A percentile compares a stretch with the other conserved stretches of the same genome.
Conservation (phyloP, 2,113 vertebrate species). For the Columba janthina region DNA sequence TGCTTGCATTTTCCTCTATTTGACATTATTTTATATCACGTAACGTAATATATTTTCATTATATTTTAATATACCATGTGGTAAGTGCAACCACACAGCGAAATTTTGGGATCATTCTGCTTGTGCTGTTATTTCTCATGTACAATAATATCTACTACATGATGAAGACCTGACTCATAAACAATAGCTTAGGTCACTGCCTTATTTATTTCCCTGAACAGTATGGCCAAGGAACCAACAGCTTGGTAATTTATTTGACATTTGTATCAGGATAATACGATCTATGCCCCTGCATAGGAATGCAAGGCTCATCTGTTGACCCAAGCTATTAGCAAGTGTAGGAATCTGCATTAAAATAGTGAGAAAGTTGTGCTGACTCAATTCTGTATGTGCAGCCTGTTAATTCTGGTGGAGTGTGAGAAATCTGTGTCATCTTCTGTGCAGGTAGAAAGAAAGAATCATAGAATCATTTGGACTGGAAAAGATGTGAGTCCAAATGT, state of each 20-base stretch:
- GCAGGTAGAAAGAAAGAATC: background rate
- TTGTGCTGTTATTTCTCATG: conserved; percentile 15
- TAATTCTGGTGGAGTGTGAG: background rate
- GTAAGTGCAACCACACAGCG: background rate
- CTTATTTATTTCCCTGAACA: conserved; percentile 48
- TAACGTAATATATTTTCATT: conserved; percentile 69
- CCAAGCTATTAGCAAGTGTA: background rate
- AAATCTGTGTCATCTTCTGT: background rate
- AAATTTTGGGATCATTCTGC: conserved; percentile 42
- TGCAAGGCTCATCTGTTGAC: conserved; percentile 12
- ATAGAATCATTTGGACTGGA: background rate
- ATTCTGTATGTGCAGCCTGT: background rate
- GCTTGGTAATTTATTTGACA: conserved; percentile 45
- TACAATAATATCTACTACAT: conserved; percentile 12
- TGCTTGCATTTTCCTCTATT: conserved; percentile 68
- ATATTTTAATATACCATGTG: conserved; percentile 60
- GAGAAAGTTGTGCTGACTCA: conserved; percentile 28
- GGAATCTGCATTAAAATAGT: background rate
- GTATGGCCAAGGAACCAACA: background rate
- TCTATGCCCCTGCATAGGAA: conserved; percentile 28
- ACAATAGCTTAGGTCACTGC: conserved; percentile 24
- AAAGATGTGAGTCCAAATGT: too few species aligned
- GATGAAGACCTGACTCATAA: conserved; percentile 51
- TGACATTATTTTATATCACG: conserved; percentile 64
- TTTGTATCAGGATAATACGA: conserved; percentile 3